Evolutionary conservation across 2,888 invertebrate species (phyloP), one percentile per base, ranked within the genome.

Genomic region (Nysson spinosus): DNA sequence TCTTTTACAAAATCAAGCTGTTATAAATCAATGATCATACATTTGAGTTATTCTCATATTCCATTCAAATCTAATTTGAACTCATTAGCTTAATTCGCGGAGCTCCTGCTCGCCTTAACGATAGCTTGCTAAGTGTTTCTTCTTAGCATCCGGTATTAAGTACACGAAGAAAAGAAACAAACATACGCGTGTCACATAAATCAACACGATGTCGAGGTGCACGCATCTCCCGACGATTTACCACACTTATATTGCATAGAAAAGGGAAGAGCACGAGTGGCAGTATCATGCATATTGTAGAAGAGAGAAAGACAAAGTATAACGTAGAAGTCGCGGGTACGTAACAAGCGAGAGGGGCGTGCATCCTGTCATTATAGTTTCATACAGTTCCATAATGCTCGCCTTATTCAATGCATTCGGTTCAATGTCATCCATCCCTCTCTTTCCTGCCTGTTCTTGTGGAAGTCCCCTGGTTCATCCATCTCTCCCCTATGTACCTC

Each of bases 331-430:
- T 72, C 62, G 70, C 47, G 75, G 63, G 69, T 69, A 66, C 70
- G 69, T 74, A 75, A 80, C 77, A 57, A 75, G 65, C 75, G 69
- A 72, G 76, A 72, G 81, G 78, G 79, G 56, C 76, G 65, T 69
- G 77, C 80, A 82, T 84, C 84, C 84, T 83, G 84, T 84, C 81
- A 83, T 83, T 83, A n/a, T n/a, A n/a, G n/a, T n/a, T n/a, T n/a
- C n/a, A n/a, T n/a, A n/a, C n/a, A 83, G 70, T 72, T 72, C 74
- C 72, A 79, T 80, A 78, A 83, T 69, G 77, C 76, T 73, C 71
- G 77, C 72, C 74, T 79, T 78, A 77, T 82, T 81, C 71, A 80
- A 75, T 81, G 76, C 80, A 84, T 83, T 83, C 81, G 83, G 84
- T 84, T 84, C 84, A 84, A 84, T 84, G 84, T 84, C 84, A 84